phyloP scores from a whole-genome alignment of 2,113 vertebrate genomes.

The Hemibagrus wyckioides region DNA sequence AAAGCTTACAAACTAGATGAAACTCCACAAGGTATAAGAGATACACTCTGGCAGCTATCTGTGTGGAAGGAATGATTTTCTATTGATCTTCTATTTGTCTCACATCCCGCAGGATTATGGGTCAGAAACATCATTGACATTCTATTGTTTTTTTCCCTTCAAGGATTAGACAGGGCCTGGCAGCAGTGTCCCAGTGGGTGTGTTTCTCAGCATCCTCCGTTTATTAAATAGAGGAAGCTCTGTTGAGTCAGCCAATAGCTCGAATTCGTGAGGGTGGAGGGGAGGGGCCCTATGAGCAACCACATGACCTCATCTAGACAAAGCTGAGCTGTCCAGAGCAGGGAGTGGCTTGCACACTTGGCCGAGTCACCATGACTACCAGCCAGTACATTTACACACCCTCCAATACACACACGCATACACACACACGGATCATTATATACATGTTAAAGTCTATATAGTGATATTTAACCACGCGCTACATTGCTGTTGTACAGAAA shows the following conservation, averaged over 20 bases:
- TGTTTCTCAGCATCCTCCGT: conserved; percentile 63
- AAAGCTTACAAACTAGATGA: not conserved
- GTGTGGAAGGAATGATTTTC: not conserved
- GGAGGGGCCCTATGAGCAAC: conserved; percentile 58
- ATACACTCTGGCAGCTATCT: not conserved
- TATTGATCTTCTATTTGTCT: not conserved
- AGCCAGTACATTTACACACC: conserved; percentile 56
- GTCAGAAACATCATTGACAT: not conserved
- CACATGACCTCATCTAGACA: conserved; percentile 72
- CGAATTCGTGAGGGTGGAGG: conserved; percentile 60
- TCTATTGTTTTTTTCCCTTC: not conserved
- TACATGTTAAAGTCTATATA: not conserved
- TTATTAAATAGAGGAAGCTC: conserved; percentile 51
- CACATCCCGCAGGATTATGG: not conserved
- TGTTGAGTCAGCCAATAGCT: conserved; percentile 57
- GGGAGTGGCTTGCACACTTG: conserved; percentile 62
- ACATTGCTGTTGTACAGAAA: not conserved
- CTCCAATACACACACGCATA: conserved; percentile 3
- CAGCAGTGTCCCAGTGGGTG: conserved; percentile 51
- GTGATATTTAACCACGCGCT: not conserved
- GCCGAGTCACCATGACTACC: conserved; percentile 69
- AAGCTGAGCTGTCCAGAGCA: conserved; percentile 59
- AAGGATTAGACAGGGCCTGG: conserved; percentile 14
- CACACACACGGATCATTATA: conserved; percentile 21
- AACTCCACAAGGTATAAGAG: not conserved